These are phyloP conservation scores for Cyclargus thomasi DNA, from an alignment of 1,140 invertebrate genomes.

Conservation along the genomic window DNA sequence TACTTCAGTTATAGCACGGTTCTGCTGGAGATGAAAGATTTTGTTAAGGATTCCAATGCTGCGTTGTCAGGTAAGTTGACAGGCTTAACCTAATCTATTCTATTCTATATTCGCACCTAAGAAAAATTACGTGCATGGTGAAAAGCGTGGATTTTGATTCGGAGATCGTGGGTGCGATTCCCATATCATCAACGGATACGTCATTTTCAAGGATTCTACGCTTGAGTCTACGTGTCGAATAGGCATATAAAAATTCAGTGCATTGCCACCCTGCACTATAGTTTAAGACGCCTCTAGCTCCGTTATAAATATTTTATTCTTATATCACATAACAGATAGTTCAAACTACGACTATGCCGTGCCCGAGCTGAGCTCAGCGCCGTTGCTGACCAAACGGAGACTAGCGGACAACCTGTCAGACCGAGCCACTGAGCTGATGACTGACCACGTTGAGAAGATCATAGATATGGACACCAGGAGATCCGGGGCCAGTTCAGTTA, in stretches of 20 bases:
- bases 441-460: constrained; percentile 32
- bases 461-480: constrained; percentile 32
- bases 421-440: constrained; percentile 35
- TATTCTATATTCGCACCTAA: no score
- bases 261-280: no score
- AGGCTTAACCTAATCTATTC: background rate
- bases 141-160: no score
- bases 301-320: background rate
- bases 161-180: no score
- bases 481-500: constrained; percentile 37
- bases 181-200: no score
- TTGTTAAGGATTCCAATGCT: constrained; percentile 77
- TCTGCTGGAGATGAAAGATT: constrained; percentile 85
- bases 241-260: no score
- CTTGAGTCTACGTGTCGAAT: no score
- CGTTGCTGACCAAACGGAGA: constrained; percentile 74
- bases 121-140: no score
- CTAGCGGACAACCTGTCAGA: constrained; percentile 43
- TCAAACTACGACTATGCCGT: constrained; percentile 84
- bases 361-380: constrained; percentile 82
- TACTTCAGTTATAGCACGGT: constrained; percentile 88
- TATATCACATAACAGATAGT: constrained; percentile 46
- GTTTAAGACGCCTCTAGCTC: no score
- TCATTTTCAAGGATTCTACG: no score
- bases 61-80: constrained; percentile 65